Percentiles rank a stretch among this genome's conserved stretches.
Evolutionary conservation across 2,888 invertebrate genomes (phyloP).

Genomic region (Cecidostiba fungosa): DNA sequence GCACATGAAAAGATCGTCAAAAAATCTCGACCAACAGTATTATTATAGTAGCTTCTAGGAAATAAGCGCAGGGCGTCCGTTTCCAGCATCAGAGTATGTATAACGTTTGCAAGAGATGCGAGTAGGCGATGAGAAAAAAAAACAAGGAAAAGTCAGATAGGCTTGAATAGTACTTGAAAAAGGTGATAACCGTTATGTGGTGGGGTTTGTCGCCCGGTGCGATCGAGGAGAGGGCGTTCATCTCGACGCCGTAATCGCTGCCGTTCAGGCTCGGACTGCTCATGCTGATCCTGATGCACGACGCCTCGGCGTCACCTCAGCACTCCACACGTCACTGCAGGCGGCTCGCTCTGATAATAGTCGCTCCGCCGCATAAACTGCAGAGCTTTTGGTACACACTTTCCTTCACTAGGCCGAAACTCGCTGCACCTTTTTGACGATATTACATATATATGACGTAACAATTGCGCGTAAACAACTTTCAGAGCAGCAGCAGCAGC

Average conservation of each 20-base stretch:
- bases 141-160: not conserved
- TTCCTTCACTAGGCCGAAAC: not conserved
- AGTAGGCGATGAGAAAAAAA: not conserved
- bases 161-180: conserved; percentile 33
- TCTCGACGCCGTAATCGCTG: conserved; percentile 74
- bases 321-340: not conserved
- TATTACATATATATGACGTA: not conserved
- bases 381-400: not conserved
- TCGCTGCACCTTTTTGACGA: not conserved
- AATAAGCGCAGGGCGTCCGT: too few relatives aligned
- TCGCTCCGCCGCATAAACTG: not conserved
- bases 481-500: not conserved
- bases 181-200: conserved; percentile 68
- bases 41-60: too few relatives aligned
- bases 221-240: conserved; percentile 72
- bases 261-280: conserved; percentile 53
- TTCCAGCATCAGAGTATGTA: too few relatives aligned
- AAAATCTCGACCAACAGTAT: too few relatives aligned
- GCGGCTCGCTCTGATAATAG: not conserved
- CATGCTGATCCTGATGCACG: not conserved
- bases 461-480: not conserved
- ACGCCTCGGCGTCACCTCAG: not conserved
- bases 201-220: conserved; percentile 66
- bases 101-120: not conserved
- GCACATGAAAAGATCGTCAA: not conserved